A percentile compares a stretch with the other conserved stretches of the same genome.
Evolutionary conservation across 2,888 invertebrate species (phyloP).

Genomic region (Yponomeuta cagnagella): DNA sequence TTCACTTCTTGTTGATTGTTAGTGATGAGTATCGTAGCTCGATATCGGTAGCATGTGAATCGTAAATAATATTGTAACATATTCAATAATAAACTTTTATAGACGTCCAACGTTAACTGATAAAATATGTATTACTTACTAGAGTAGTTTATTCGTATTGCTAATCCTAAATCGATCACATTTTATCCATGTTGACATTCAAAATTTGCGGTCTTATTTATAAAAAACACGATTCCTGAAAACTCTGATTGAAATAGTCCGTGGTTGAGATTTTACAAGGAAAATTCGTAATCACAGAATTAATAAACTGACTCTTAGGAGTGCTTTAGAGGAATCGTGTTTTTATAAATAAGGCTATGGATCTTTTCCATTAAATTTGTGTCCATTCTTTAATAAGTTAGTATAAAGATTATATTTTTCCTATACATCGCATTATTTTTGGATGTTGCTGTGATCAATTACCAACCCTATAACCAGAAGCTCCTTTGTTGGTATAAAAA

Average conservation of each 20-base stretch:
- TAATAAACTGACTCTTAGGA: too few relatives aligned
- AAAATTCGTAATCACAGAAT: too few relatives aligned
- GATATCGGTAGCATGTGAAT: too few relatives aligned
- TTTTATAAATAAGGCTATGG: background rate
- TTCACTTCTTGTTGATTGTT: too few relatives aligned
- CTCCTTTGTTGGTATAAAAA: background rate
- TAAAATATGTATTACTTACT: background rate
- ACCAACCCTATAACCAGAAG: background rate
- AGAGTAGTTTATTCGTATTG: too few relatives aligned
- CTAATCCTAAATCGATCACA: background rate
- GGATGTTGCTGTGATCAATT: background rate
- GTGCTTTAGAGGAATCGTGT: too few relatives aligned
- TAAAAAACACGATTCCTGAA: too few relatives aligned
- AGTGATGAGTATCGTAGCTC: too few relatives aligned
- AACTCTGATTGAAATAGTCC: too few relatives aligned
- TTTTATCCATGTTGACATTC: background rate
- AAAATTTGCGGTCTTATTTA: background rate
- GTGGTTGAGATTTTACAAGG: too few relatives aligned
- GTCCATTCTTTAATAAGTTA: background rate
- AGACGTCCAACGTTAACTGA: conserved; percentile 1
- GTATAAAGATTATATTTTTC: background rate
- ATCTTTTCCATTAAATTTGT: background rate
- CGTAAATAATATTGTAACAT: background rate
- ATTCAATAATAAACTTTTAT: background rate
- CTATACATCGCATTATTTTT: background rate